These are phyloP conservation scores for Lepidurus packardi DNA, from an alignment of 1,140 invertebrate genomes.

Conservation along the genomic window DNA sequence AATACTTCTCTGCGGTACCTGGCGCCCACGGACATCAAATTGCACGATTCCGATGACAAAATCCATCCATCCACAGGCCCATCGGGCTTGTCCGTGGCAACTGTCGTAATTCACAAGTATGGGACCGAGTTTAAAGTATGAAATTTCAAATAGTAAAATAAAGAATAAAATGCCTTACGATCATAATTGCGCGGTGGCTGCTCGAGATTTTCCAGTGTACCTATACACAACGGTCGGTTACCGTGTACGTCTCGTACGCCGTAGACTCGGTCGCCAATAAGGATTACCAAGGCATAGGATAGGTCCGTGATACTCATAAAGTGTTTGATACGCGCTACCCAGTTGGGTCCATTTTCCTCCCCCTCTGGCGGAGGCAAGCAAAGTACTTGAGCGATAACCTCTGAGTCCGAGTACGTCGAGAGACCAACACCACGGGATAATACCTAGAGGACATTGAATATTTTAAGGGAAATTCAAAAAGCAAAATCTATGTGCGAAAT, in stretches of 20 bases:
- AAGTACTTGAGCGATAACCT: conserved; percentile 91
- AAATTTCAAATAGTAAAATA: not conserved
- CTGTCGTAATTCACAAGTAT: conserved; percentile 29
- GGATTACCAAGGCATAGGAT: conserved; percentile 89
- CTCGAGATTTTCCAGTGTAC: conserved; percentile 71
- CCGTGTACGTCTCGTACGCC: conserved; percentile 93
- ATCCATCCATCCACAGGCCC: conserved; percentile 80
- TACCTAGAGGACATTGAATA: conserved; percentile 53
- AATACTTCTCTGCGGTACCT: conserved; percentile 79
- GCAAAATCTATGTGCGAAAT: no score
- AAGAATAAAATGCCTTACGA: not conserved
- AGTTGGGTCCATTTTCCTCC: conserved; percentile 77
- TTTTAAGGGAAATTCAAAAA: no score
- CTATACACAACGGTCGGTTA: conserved; percentile 89
- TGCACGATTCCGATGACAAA: conserved; percentile 93
- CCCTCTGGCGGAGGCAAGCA: conserved; percentile 85
- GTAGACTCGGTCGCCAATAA: conserved; percentile 90
- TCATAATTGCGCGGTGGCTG: conserved; percentile 35
- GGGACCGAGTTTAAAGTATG: not conserved
- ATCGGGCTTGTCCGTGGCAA: conserved; percentile 44
- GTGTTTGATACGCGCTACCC: conserved; percentile 82
- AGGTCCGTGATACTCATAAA: conserved; percentile 84
- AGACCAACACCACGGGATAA: conserved; percentile 83
- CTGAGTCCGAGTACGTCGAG: conserved; percentile 91
- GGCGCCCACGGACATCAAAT: conserved; percentile 89